These are phyloP conservation scores for Meteorus colon DNA, from an alignment of 2,888 invertebrate species.

Conservation along the genomic window DNA sequence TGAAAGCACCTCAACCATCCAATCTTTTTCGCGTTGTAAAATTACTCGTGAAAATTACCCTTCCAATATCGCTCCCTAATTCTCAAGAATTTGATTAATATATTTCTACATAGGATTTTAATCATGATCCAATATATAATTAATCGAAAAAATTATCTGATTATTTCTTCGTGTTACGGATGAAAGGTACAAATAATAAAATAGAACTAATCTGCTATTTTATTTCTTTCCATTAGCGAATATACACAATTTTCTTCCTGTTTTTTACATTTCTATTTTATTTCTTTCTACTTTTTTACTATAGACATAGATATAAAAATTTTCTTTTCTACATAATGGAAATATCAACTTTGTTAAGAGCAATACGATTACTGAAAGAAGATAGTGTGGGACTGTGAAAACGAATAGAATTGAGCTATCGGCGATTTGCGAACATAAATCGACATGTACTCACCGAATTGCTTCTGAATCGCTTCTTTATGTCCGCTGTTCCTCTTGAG, in stretches of 20 bases:
- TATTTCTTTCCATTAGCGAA: too few species aligned
- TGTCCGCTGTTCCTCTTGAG: constrained; percentile 58
- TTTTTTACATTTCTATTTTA: background rate
- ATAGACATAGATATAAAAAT: too few species aligned
- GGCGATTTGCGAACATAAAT: constrained; percentile 69
- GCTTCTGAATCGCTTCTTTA: constrained; percentile 70
- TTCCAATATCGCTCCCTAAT: constrained; percentile 17
- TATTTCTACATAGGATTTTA: constrained; percentile 5
- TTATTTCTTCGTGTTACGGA: background rate
- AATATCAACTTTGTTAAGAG: constrained; percentile 6
- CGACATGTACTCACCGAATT: constrained; percentile 71
- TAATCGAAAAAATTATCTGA: background rate
- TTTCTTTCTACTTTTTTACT: background rate
- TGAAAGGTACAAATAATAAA: too few species aligned
- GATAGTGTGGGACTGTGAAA: constrained; percentile 20
- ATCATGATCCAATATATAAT: background rate
- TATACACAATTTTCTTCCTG: too few species aligned
- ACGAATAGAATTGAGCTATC: constrained; percentile 61
- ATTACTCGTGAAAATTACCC: constrained; percentile 30
- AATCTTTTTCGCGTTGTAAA: constrained; percentile 7
- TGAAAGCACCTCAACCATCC: constrained; percentile 10
- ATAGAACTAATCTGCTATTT: too few species aligned
- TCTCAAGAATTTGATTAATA: constrained; percentile 24
- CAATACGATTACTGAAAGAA: background rate
- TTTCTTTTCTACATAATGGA: background rate